A percentile compares a stretch with the other conserved stretches of the same genome.
These are phyloP conservation scores for Episyrphus balteatus DNA, from an alignment of 1,140 invertebrate genomes.

Conservation along the genomic window DNA sequence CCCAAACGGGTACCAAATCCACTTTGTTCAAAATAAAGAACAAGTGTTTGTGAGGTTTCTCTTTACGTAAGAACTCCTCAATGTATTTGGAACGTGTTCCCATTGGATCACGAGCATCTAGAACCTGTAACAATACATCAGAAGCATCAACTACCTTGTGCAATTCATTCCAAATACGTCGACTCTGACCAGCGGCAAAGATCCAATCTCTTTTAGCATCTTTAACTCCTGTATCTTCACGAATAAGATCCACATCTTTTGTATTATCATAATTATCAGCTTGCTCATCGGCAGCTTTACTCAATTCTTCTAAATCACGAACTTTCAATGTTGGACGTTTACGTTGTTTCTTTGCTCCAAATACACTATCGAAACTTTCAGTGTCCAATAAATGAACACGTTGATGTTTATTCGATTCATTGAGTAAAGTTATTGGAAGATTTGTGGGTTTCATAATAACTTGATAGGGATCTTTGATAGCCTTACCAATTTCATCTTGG, in stretches of 20 bases:
- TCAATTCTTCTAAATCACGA: conserved; percentile 58
- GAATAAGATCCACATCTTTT: conserved; percentile 72
- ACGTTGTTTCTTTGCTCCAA: conserved; percentile 86
- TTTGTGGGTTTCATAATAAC: conserved; percentile 95
- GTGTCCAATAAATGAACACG: conserved; percentile 92
- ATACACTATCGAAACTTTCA: conserved; percentile 86
- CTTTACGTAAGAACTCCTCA: conserved; percentile 78
- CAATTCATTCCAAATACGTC: conserved; percentile 97
- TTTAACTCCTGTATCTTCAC: conserved; percentile 68
- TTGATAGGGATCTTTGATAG: conserved; percentile 92
- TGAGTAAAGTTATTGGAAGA: conserved; percentile 86
- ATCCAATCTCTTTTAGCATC: conserved; percentile 70
- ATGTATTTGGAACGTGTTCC: conserved; percentile 91
- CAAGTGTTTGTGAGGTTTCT: conserved; percentile 90
- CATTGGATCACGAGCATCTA: conserved; percentile 91
- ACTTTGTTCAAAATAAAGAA: conserved; percentile 94
- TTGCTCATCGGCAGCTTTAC: conserved; percentile 55
- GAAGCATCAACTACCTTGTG: conserved; percentile 99
- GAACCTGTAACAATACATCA: conserved; percentile 87
- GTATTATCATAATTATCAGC: conserved; percentile 63
- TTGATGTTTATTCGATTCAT: conserved; percentile 83
- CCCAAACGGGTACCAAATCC: conserved; percentile 92
- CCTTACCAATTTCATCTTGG: conserved; percentile 89
- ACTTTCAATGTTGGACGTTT: conserved; percentile 81
- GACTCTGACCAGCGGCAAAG: conserved; percentile 89